A percentile compares a stretch with the other conserved stretches of the same genome.
phyloP scores from a whole-genome alignment of 35 echinoderm and acorn worm genomes.

The Holothuria glaberrima region DNA sequence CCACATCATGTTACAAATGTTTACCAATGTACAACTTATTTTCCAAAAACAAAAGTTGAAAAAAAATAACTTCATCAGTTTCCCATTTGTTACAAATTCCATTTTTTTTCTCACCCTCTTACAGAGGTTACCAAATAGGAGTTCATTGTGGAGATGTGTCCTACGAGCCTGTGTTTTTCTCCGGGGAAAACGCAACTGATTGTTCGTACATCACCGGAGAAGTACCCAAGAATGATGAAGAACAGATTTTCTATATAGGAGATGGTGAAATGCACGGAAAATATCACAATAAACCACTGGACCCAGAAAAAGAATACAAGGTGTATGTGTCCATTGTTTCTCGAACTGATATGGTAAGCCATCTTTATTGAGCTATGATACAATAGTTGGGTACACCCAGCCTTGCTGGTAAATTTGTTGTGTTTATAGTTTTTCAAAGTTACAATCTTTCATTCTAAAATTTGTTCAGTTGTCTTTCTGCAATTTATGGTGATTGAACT shows the following conservation, averaged over 20 bases:
- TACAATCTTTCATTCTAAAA: no score
- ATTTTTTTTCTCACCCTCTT: neutral
- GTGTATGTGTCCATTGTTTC: constrained; percentile 13
- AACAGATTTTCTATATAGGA: neutral
- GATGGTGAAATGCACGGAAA: neutral
- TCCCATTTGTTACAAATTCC: neutral
- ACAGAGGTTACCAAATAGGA: constrained; percentile 3
- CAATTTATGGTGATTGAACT: no score
- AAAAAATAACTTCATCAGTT: no score
- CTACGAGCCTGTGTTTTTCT: neutral
- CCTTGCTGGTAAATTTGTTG: no score
- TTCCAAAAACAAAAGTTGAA: no score
- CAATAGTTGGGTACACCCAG: no score
- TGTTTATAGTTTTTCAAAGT: no score
- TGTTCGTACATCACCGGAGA: constrained; percentile 32
- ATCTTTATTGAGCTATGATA: no score
- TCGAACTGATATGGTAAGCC: neutral
- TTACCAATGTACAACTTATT: no score
- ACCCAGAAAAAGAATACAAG: neutral
- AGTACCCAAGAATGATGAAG: neutral
- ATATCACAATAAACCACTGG: neutral
- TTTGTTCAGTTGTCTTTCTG: no score
- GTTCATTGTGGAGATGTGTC: neutral
- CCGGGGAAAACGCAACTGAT: neutral
- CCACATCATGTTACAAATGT: no score